These are phyloP conservation scores for Ectropis crepuscularia DNA, from an alignment of 2,888 invertebrate genomes.

Conservation along the genomic window DNA sequence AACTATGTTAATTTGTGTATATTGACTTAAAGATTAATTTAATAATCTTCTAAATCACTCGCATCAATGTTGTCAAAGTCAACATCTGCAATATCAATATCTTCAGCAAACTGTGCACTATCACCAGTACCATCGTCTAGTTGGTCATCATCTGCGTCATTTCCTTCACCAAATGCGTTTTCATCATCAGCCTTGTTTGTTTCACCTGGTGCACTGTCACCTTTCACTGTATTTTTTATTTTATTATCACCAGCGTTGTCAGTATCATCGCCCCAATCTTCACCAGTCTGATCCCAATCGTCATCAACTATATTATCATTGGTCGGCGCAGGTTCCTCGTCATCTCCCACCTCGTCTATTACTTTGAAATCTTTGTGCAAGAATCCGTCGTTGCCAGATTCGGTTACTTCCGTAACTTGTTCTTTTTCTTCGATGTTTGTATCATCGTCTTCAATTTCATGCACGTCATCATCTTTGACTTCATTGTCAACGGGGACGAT, in stretches of 20 bases:
- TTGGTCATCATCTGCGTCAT: slow-evolving; percentile 6
- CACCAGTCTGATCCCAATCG: slow-evolving; percentile 11
- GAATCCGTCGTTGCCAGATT: slow-evolving; percentile 9
- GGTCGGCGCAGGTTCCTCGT: background rate
- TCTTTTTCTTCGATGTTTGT: background rate
- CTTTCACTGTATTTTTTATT: background rate
- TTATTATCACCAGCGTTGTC: background rate
- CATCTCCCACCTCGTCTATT: slow-evolving; percentile 23
- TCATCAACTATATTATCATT: background rate
- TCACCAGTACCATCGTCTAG: slow-evolving; percentile 1
- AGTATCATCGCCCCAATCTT: slow-evolving; percentile 4
- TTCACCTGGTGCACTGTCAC: background rate
- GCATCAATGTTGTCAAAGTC: slow-evolving; percentile 47
- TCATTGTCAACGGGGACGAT: slow-evolving; percentile 1
- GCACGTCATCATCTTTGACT: background rate
- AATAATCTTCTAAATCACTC: slow-evolving; percentile 66
- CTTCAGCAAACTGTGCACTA: slow-evolving; percentile 4
- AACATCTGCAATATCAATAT: slow-evolving; percentile 30
- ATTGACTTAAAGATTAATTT: slow-evolving; percentile 5
- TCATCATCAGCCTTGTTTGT: background rate
- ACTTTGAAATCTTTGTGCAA: slow-evolving; percentile 31
- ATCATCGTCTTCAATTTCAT: background rate
- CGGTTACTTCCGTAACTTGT: background rate
- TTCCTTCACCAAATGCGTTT: background rate
- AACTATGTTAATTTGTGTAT: too few species aligned